A percentile compares a stretch with the other conserved stretches of the same genome.
Conservation (phyloP, 2,888 invertebrate genomes). For the Ormyrus thymus region DNA sequence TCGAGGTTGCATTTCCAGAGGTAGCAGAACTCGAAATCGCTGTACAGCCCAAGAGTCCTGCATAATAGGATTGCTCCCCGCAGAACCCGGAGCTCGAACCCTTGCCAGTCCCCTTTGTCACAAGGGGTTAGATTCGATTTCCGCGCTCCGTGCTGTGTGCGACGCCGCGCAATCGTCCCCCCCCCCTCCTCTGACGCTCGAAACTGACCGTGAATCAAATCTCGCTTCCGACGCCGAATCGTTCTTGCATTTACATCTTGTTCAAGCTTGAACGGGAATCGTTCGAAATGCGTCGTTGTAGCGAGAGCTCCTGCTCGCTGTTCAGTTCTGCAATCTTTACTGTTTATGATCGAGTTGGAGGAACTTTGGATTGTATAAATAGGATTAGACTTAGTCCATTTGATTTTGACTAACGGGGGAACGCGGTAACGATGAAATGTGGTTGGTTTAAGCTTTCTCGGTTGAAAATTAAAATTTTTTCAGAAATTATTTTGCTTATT, state of each 20-base stretch:
- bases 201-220: constrained; percentile 50
- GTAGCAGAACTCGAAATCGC: too few species aligned
- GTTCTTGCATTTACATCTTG: constrained; percentile 44
- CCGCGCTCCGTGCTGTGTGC: constrained; percentile 20
- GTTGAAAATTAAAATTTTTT: too few species aligned
- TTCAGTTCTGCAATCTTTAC: too few species aligned
- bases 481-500: too few species aligned
- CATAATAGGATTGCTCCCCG: constrained; percentile 46
- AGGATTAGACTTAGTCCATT: too few species aligned
- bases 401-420: too few species aligned
- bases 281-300: not conserved
- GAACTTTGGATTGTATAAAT: too few species aligned
- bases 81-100: constrained; percentile 14
- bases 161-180: constrained; percentile 14
- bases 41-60: not conserved
- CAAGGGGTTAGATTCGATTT: constrained; percentile 42
- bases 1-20: too few species aligned
- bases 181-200: not conserved
- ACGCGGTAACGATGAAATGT: too few species aligned
- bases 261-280: not conserved
- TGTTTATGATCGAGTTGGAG: too few species aligned
- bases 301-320: too few species aligned
- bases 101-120: constrained; percentile 7
- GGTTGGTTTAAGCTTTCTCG: too few species aligned
- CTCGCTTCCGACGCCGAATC: constrained; percentile 26